phyloP scores from a whole-genome alignment of 2,888 invertebrate species.

The Aphrophora alni region DNA sequence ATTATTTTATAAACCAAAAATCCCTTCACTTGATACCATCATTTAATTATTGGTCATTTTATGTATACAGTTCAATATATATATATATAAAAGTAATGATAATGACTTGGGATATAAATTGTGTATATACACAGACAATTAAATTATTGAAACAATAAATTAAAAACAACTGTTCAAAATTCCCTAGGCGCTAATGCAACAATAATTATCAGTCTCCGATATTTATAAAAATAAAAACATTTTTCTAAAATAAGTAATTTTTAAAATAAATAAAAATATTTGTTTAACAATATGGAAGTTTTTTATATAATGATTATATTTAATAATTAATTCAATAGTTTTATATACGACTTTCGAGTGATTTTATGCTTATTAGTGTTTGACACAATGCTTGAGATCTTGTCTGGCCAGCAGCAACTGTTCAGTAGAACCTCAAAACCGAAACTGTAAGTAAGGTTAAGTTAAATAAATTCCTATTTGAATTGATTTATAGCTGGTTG shows the following conservation, averaged over 20 bases:
- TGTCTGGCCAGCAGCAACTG: neutral
- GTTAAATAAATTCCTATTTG: neutral
- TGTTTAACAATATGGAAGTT: neutral
- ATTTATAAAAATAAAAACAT: neutral
- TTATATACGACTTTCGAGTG: neutral
- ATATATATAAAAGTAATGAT: constrained; percentile 3
- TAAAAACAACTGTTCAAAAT: neutral
- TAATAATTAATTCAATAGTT: neutral
- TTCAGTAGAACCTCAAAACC: neutral
- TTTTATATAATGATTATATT: neutral
- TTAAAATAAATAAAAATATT: neutral
- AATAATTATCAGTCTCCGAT: constrained; percentile 6
- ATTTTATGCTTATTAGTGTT: neutral
- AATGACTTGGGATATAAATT: neutral
- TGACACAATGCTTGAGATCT: neutral
- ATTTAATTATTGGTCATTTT: neutral
- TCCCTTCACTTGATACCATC: neutral
- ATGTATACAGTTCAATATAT: neutral
- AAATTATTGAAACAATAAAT: neutral
- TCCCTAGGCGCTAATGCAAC: neutral
- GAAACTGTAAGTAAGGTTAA: neutral
- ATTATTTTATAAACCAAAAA: neutral
- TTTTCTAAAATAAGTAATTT: constrained; percentile 3
- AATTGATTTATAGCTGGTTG: neutral
- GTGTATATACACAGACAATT: neutral